A percentile compares a stretch with the other conserved stretches of the same genome.
These are phyloP conservation scores for Cephalopachus bancanus DNA, from an alignment of 2,797 vertebrate species.

Conservation along the genomic window DNA sequence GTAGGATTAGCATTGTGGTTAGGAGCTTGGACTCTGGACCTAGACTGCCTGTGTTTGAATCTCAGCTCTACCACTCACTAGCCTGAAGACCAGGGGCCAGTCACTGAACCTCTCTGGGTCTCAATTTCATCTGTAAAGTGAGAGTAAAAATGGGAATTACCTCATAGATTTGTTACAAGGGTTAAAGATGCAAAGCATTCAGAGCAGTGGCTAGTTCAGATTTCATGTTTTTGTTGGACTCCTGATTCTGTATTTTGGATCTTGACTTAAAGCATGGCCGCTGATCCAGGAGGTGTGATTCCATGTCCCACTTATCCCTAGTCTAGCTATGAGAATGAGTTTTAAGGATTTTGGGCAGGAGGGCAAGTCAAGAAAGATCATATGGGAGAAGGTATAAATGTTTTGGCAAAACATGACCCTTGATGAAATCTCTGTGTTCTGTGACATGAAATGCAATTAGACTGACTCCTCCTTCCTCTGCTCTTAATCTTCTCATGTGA, in stretches of 20 bases:
- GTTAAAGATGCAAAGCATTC: constrained; percentile 58
- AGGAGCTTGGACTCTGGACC: background rate
- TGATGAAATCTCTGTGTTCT: constrained; percentile 52
- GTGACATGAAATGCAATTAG: constrained; percentile 35
- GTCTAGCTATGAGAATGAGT: background rate
- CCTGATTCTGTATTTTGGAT: constrained; percentile 45
- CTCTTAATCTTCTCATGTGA: constrained; percentile 47
- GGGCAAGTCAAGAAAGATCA: background rate
- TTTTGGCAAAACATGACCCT: constrained; percentile 41
- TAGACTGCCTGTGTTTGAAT: constrained; percentile 43
- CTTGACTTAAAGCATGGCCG: background rate
- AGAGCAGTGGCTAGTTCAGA: background rate
- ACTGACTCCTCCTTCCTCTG: constrained; percentile 19
- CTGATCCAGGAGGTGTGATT: constrained; percentile 6
- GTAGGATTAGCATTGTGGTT: background rate
- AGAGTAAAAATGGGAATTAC: background rate
- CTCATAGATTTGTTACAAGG: constrained; percentile 12
- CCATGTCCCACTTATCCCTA: background rate
- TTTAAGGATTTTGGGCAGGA: background rate
- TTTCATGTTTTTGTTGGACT: constrained; percentile 28
- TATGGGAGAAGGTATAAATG: constrained; percentile 28
- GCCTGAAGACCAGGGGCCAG: background rate
- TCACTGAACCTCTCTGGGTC: background rate
- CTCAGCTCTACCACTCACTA: background rate
- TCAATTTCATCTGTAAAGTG: constrained; percentile 64